Evolutionary conservation across 2,888 invertebrate species (phyloP), one percentile per base, ranked within the genome.

Genomic region (Drosophila sordidula): DNA sequence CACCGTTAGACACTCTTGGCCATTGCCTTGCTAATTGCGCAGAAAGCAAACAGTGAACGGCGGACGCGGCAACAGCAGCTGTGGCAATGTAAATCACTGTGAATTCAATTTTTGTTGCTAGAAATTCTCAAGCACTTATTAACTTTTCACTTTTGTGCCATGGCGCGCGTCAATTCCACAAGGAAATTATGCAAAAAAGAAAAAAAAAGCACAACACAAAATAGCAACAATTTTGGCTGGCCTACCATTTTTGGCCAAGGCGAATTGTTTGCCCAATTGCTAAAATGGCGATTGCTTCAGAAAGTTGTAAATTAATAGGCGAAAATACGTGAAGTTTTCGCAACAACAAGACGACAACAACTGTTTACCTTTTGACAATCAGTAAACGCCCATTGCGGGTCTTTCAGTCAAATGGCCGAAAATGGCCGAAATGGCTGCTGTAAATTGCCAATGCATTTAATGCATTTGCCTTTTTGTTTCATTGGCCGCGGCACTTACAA

Each of bases 251-350:
- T 82, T 54, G 82, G 85, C 29, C 55, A 69, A 57, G 62, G 57
- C 71, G 57, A 76, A 84, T 78, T 78, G 75, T 73, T 63, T 80
- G 56, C 16, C 52, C 67, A 68, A 68, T 62, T 71, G 26, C 14
- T 68, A 58, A 67, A 67, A 63, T 70, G 80, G 82, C 64, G 64
- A 78, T 80, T 63, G 78, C 68, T 63, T 66, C 61, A 80, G 76
- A 87, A 84, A 84, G 87, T 87, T 83, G 83, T 83, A 83, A 83
- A 83, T 83, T 83, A 85, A 82, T 85, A 85, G 82, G 82, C 86
- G 87, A 81, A 83, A 87, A 87, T 78, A 72, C 74, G 75, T 76
- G 69, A 78, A 69, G 71, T 69, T 84, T 75, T 58, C 32, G 54
- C 68, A 50, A 51, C 46, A 41, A 14, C 18, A 44, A 29, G 39